Evolutionary conservation across 2,113 vertebrate genomes (phyloP).

Genomic region (Dasyprocta punctata): DNA sequence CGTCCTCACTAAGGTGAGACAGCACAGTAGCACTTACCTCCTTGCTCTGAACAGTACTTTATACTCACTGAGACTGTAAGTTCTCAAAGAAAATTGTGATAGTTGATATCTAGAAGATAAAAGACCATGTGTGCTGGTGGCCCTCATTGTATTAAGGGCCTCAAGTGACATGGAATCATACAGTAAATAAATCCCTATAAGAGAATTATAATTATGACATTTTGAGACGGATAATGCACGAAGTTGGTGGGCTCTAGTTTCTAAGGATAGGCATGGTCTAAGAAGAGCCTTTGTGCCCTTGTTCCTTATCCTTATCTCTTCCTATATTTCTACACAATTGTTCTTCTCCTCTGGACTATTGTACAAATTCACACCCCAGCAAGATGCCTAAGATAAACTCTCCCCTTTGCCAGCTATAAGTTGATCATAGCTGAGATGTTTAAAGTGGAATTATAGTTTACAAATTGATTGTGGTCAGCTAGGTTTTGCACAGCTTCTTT

Average conservation of each 20-base stretch:
- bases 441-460: constrained; percentile 44
- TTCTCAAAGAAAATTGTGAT: constrained; percentile 33
- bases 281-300: neutral
- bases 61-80: neutral
- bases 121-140: neutral
- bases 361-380: neutral
- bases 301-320: neutral
- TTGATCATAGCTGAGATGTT: constrained; percentile 21
- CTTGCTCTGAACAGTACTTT: neutral
- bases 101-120: constrained; percentile 2
- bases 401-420: neutral
- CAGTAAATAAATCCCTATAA: neutral
- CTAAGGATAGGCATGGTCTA: neutral
- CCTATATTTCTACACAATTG: constrained; percentile 4
- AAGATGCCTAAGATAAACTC: constrained; percentile 12
- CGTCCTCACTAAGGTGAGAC: constrained; percentile 93
- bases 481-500: constrained; percentile 10
- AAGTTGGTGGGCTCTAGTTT: constrained; percentile 21
- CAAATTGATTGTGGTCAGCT: neutral
- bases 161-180: constrained; percentile 2
- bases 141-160: neutral
- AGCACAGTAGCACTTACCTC: neutral
- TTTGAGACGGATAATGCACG: neutral
- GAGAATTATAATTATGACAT: constrained; percentile 36
- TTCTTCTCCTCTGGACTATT: neutral